Conservation (phyloP, 2,797 vertebrate species). For the Chelon labrosus region DNA sequence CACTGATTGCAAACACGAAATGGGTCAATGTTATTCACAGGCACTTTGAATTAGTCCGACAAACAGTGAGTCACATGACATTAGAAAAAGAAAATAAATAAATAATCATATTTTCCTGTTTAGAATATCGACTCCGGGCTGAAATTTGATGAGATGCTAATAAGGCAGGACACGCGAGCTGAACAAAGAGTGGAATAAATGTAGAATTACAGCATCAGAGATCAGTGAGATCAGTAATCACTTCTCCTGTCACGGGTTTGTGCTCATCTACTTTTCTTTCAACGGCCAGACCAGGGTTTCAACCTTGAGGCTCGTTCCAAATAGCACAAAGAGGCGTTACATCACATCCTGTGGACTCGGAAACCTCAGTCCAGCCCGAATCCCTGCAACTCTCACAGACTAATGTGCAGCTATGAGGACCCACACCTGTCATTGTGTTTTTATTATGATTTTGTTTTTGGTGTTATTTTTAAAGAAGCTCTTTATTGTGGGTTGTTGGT, state of each 20-base stretch:
- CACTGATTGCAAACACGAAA: slow-evolving; percentile 41
- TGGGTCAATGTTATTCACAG: slow-evolving; percentile 26
- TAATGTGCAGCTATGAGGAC: not conserved
- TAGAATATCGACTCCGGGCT: not conserved
- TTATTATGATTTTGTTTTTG: too few relatives aligned
- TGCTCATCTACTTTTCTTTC: slow-evolving; percentile 22
- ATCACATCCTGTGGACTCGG: slow-evolving; percentile 44
- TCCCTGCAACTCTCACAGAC: not conserved
- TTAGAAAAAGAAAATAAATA: not conserved
- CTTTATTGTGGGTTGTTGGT: too few relatives aligned
- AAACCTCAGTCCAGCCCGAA: slow-evolving; percentile 9
- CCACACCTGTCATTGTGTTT: too few relatives aligned
- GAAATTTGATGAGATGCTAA: slow-evolving; percentile 11
- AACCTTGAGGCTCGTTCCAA: slow-evolving; percentile 42
- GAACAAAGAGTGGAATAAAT: not conserved
- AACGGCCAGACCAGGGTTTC: slow-evolving; percentile 38
- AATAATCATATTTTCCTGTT: not conserved
- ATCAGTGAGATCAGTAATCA: not conserved
- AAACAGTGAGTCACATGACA: slow-evolving; percentile 1
- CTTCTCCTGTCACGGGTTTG: not conserved
- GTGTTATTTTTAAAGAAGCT: too few relatives aligned
- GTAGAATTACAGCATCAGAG: not conserved
- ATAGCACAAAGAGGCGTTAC: slow-evolving; percentile 45
- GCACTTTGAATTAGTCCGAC: slow-evolving; percentile 1
- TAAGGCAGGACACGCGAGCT: not conserved